phyloP scores from a whole-genome alignment of 2,797 vertebrate species.

The Selene dorsalis region DNA sequence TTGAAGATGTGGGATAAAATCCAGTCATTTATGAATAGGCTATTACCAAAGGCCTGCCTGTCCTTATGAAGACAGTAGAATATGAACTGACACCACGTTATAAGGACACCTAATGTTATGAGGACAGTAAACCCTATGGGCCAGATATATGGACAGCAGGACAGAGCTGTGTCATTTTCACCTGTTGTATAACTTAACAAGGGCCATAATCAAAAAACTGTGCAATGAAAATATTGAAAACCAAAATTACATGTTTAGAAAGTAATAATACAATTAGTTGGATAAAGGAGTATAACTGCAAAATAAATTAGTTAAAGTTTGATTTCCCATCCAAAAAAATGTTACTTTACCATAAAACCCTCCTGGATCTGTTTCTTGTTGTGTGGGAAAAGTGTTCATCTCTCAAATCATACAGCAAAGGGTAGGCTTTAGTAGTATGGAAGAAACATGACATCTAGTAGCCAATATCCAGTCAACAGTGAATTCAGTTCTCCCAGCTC shows the following conservation, averaged over 20 bases:
- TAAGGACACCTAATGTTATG: neutral
- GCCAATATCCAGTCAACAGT: constrained; percentile 49
- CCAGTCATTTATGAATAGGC: constrained; percentile 59
- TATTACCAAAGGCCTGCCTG: constrained; percentile 49
- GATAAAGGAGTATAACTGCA: neutral
- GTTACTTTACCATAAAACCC: no score
- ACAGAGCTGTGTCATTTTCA: constrained; percentile 10
- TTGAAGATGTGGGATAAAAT: constrained; percentile 47
- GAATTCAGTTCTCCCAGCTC: constrained; percentile 43
- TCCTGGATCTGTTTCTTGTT: no score
- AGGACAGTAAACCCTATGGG: no score
- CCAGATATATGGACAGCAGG: constrained; percentile 11
- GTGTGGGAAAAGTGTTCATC: constrained; percentile 11
- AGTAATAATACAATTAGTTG: neutral
- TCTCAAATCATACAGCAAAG: constrained; percentile 16
- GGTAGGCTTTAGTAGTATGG: neutral
- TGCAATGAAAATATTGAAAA: neutral
- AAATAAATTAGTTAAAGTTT: neutral
- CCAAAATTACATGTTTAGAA: neutral
- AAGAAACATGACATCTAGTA: constrained; percentile 13
- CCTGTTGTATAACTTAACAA: neutral
- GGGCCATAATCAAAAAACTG: no score
- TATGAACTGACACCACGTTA: no score
- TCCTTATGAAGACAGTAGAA: neutral
- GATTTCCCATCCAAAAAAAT: neutral